These are phyloP conservation scores for Sturnira hondurensis DNA, from an alignment of 2,113 vertebrate species.

Conservation along the genomic window DNA sequence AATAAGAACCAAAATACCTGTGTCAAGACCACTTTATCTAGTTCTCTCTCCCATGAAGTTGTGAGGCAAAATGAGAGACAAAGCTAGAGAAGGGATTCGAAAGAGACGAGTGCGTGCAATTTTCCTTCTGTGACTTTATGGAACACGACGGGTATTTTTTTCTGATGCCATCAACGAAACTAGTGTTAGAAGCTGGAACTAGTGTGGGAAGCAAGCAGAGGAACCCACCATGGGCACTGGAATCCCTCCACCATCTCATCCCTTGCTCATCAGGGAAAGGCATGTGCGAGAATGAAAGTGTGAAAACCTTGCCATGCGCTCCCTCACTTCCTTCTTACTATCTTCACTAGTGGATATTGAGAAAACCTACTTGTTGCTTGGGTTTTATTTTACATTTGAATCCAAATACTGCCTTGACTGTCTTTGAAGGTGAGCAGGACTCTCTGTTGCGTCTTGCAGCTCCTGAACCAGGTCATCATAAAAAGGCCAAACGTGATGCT, in stretches of 20 bases:
- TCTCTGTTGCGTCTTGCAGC: background rate
- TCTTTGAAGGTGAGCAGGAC: background rate
- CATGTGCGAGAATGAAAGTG: background rate
- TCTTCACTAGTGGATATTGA: background rate
- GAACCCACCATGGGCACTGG: background rate
- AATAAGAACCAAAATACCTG: background rate
- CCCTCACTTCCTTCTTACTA: background rate
- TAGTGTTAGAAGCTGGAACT: background rate
- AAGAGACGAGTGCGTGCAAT: too few species aligned
- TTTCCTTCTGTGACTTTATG: background rate
- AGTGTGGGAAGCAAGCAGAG: background rate
- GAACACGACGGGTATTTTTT: background rate
- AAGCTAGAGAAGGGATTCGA: background rate
- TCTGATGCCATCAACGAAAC: background rate
- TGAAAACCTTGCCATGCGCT: background rate
- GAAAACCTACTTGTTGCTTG: background rate
- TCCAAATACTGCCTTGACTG: background rate
- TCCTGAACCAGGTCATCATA: background rate
- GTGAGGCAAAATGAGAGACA: background rate
- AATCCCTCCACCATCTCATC: background rate
- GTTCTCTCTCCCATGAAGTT: background rate
- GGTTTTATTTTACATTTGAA: background rate
- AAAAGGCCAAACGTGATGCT: background rate
- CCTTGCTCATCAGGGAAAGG: background rate
- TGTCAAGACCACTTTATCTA: background rate